These are phyloP conservation scores for Contarinia nasturtii DNA, from an alignment of 1,140 invertebrate genomes.

Conservation along the genomic window DNA sequence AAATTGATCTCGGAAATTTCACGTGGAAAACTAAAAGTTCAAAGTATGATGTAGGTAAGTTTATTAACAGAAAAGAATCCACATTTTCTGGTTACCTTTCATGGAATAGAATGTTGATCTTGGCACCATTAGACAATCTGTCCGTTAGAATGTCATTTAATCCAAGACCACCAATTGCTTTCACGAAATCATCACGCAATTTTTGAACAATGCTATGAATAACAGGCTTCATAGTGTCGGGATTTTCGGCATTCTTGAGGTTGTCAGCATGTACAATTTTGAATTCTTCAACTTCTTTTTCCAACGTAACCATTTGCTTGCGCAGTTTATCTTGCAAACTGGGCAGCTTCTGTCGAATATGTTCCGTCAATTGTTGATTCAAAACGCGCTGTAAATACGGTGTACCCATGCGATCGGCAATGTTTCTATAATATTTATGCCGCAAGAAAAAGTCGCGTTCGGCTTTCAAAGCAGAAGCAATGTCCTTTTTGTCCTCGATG, in stretches of 20 bases:
- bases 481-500: constrained; percentile 80
- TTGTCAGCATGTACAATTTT: too few species aligned
- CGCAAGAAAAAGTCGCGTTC: constrained; percentile 84
- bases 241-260: constrained; percentile 79
- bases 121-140: constrained; percentile 89
- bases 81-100: constrained; percentile 49
- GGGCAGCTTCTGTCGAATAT: constrained; percentile 94
- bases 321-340: constrained; percentile 84
- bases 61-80: background rate
- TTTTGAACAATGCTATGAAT: constrained; percentile 83
- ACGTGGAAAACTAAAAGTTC: constrained; percentile 57
- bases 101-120: constrained; percentile 92
- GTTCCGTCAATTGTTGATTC: constrained; percentile 94
- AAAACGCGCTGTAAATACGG: constrained; percentile 91
- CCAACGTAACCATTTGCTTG: constrained; percentile 72
- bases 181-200: constrained; percentile 86
- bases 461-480: constrained; percentile 78
- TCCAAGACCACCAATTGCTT: constrained; percentile 86
- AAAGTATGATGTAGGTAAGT: background rate
- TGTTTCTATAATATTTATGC: constrained; percentile 87
- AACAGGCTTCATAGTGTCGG: constrained; percentile 72
- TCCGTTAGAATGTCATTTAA: constrained; percentile 81
- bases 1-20: constrained; percentile 97
- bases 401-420: constrained; percentile 93
- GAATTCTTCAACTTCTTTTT: constrained; percentile 95